Evolutionary conservation across 2,113 vertebrate genomes (phyloP), one percentile per base, ranked within the genome.

Genomic region (Monarcha castaneiventris): DNA sequence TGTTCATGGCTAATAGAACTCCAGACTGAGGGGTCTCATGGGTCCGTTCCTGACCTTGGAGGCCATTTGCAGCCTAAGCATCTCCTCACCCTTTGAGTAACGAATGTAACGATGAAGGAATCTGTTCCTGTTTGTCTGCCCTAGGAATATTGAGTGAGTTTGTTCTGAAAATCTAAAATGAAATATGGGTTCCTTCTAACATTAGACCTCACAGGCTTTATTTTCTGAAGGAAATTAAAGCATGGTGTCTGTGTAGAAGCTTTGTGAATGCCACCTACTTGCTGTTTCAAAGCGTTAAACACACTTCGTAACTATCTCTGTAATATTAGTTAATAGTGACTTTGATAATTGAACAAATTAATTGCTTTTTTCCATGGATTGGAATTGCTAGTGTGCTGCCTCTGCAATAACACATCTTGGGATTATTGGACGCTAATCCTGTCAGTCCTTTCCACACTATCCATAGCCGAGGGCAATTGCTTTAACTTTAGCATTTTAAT

Each of bases 1-100:
- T 19, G 49, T n/a, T 26, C 14, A 0, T 75, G 71, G 49, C 51
- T 49, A 13, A 15, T 25, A 15, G 19, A 21, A 29, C 49, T n/a
- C 44, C 6, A 2, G 19, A 25, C 48, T 29, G 67, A 30, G 25
- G 11, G 18, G 26, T 58, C n/a, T 54, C 16, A 5, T 0, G 0
- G 10, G 2, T 37, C 43, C 0, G 0, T 56, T 67, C 44, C 48
- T 0, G 0, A 41, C 81, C 32, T 22, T 77, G 77, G 39, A 43
- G 44, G 35, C 18, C 21, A 4, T 67, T n/a, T 21, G 35, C 48
- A 30, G 30, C 12, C 26, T 51, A 18, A 69, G 30, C 23, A 27
- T 33, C 48, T 46, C 17, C 41, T 56, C 32, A 22, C 3, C 32
- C 29, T 54, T n/a, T 39, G 39, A 44, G 30, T 44, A 68, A 32